Base-by-base conservation (phyloP, 1,140 invertebrate genomes). In the Temnothorax longispinosus region DNA sequence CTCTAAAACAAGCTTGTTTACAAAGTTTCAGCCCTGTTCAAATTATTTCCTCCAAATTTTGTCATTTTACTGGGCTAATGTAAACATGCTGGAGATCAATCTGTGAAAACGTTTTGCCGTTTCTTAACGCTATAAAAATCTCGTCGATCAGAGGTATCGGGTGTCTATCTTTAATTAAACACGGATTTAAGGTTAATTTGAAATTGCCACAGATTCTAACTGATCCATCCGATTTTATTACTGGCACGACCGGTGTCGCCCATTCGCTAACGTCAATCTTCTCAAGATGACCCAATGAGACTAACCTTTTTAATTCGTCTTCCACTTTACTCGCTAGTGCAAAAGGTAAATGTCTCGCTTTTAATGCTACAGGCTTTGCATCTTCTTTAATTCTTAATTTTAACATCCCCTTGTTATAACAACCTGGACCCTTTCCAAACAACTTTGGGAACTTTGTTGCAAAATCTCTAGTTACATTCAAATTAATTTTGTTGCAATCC, bases 141-240 rank as follows among this genome's bases (percentile, higher is more conserved):
- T 38, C 62, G 3, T 41, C 62, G 2, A 65, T 65, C 1, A 65
- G 18, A 0, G 35, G 18, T n/a, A 65, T n/a, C 1, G 18, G 18
- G 7, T 38, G 35, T 1, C 62, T 15, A 10, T 41, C 18, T 15
- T 15, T 4, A 18, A 65, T 1, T 41, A 88, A 52, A 0, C 0
- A 1, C 0, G 75, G 74, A 32, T 86, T 86, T 13, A 88, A 0
- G 0, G 78, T 84, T 21, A 87, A 1, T 62, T 87, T 87, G 27
- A 84, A 87, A 60, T 87, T 58, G 0, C 71, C 71, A 18, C 78
- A 87, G 10, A 86, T 62, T 8, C 65, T 27, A 0, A 86, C 18
- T 0, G 18, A 15, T 0, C 64, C 41, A 7, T 86, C 18, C 0
- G 35, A 15, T 52, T 77, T 86, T 0, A 69, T 21, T 21, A 60